These are phyloP conservation scores for Thermophis baileyi DNA, from an alignment of 2,113 vertebrate genomes.

Conservation along the genomic window DNA sequence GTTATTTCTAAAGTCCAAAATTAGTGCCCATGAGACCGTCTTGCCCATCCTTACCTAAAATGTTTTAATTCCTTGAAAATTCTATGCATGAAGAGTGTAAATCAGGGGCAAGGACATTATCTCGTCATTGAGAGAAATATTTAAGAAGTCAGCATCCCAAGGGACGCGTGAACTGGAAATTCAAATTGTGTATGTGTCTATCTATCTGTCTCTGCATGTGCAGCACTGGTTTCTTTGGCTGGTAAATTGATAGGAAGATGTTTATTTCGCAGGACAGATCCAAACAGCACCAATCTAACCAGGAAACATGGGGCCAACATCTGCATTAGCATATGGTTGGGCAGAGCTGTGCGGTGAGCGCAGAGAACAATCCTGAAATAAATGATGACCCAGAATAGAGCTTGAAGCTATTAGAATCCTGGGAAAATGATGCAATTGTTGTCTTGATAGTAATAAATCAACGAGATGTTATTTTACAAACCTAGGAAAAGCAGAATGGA, in stretches of 20 bases:
- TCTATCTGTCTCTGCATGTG: background rate
- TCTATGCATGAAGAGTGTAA: background rate
- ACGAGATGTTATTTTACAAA: constrained; percentile 22
- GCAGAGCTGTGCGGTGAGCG: constrained; percentile 26
- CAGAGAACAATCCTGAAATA: constrained; percentile 24
- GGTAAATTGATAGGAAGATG: constrained; percentile 1
- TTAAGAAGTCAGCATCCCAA: background rate
- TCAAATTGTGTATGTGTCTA: background rate
- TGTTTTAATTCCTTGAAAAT: background rate
- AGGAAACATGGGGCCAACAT: background rate
- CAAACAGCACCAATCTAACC: constrained; percentile 6
- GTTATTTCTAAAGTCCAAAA: too few relatives aligned
- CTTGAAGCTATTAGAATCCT: constrained; percentile 11
- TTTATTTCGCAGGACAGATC: background rate
- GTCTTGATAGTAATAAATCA: constrained; percentile 16
- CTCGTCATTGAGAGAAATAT: background rate
- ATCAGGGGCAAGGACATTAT: background rate
- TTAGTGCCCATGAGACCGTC: too few relatives aligned
- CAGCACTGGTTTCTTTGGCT: background rate
- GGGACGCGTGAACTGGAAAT: too few relatives aligned
- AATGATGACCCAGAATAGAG: constrained; percentile 39
- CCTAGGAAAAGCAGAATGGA: background rate
- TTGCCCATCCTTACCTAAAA: background rate
- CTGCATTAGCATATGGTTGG: constrained; percentile 5
- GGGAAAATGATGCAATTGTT: constrained; percentile 4